phyloP scores from a whole-genome alignment of 2,888 invertebrate species.

The Catocala nupta region DNA sequence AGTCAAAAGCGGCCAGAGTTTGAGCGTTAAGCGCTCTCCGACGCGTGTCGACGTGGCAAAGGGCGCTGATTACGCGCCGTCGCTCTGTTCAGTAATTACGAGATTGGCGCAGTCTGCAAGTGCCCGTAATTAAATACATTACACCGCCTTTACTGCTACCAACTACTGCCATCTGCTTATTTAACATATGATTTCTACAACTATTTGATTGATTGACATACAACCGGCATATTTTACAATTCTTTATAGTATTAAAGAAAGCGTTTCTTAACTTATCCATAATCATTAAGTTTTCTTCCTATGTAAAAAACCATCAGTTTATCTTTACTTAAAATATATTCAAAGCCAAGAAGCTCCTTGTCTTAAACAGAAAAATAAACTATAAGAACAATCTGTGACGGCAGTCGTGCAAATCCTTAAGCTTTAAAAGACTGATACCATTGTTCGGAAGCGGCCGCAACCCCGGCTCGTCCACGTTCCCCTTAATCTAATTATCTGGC shows the following conservation, averaged over 20 bases:
- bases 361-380: slow-evolving; percentile 52
- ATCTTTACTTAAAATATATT: neutral
- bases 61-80: slow-evolving; percentile 81
- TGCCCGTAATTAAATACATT: slow-evolving; percentile 83
- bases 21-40: slow-evolving; percentile 71
- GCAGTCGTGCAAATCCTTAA: slow-evolving; percentile 70
- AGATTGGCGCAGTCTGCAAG: slow-evolving; percentile 81
- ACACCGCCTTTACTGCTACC: slow-evolving; percentile 67
- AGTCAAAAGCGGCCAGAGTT: slow-evolving; percentile 76
- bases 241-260: neutral
- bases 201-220: neutral
- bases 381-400: slow-evolving; percentile 60
- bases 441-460: slow-evolving; percentile 73
- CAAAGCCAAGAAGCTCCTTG: slow-evolving; percentile 2
- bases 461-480: slow-evolving; percentile 72
- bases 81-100: slow-evolving; percentile 81
- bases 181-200: neutral
- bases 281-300: too few species aligned
- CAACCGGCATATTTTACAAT: neutral
- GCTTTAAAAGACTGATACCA: slow-evolving; percentile 74
- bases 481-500: slow-evolving; percentile 84
- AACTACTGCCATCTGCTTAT: slow-evolving; percentile 16
- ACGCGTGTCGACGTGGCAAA: slow-evolving; percentile 77
- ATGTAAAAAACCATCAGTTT: too few species aligned
- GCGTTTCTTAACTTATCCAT: too few species aligned